Percentiles rank a stretch among this genome's conserved stretches.
These are phyloP conservation scores for Ptychobarbus kaznakovi DNA, from an alignment of 2,797 vertebrate species.

Conservation along the genomic window DNA sequence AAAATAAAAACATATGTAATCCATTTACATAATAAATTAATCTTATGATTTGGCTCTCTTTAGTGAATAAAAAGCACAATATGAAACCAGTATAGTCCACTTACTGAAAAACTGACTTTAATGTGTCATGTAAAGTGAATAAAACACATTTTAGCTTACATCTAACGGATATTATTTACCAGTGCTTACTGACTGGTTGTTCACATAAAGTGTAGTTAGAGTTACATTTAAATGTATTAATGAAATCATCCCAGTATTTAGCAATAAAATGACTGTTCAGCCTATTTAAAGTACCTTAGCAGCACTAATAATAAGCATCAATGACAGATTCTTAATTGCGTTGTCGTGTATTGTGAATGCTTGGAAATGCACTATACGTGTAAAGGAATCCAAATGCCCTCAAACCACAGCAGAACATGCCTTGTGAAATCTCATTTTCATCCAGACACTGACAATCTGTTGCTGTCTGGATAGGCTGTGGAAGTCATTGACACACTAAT, in stretches of 20 bases:
- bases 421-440: slow-evolving; percentile 28
- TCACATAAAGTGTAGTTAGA: background rate
- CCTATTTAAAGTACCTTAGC: background rate
- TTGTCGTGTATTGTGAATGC: background rate
- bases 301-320: slow-evolving; percentile 19
- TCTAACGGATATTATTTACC: background rate
- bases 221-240: background rate
- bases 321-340: slow-evolving; percentile 9
- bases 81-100: background rate
- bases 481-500: slow-evolving; percentile 55
- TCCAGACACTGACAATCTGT: slow-evolving; percentile 50
- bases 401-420: slow-evolving; percentile 25
- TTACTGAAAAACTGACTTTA: background rate
- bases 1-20: background rate
- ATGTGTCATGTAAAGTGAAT: background rate
- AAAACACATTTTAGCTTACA: background rate
- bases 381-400: slow-evolving; percentile 19
- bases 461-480: slow-evolving; percentile 45
- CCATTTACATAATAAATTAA: background rate
- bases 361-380: slow-evolving; percentile 1
- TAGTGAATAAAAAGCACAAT: background rate
- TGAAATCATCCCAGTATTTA: background rate
- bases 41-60: background rate
- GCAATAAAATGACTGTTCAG: background rate
- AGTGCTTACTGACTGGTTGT: background rate